A percentile compares a stretch with the other conserved stretches of the same genome.
Conservation (phyloP, 2,113 vertebrate genomes). For the Oophaga pumilio region DNA sequence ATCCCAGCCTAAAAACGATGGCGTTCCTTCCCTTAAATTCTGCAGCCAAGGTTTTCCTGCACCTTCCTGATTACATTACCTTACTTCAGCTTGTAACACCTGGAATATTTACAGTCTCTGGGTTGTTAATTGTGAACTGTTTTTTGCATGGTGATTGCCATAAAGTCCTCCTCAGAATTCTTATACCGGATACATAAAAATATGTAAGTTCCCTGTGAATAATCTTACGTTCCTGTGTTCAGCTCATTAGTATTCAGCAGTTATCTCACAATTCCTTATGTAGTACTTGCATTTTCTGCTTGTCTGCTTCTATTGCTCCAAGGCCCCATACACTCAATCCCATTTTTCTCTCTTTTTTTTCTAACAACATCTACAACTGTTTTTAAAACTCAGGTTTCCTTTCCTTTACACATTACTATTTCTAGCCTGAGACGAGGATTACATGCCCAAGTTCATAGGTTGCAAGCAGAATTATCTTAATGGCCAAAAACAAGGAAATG, state of each 20-base stretch:
- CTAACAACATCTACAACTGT: conserved; percentile 26
- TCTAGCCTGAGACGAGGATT: not conserved
- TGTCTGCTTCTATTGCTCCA: conserved; percentile 47
- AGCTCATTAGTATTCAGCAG: conserved; percentile 37
- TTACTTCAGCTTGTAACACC: no score
- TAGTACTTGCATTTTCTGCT: conserved; percentile 51
- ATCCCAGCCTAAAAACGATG: no score
- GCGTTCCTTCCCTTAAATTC: no score
- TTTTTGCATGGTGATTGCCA: not conserved
- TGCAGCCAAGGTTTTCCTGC: no score
- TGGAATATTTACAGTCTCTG: no score
- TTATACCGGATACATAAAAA: conserved; percentile 17
- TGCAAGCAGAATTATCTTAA: not conserved
- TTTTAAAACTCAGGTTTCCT: conserved; percentile 28
- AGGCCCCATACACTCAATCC: conserved; percentile 34
- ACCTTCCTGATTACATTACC: no score
- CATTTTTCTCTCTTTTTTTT: conserved; percentile 37
- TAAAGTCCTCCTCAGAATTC: not conserved
- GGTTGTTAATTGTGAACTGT: not conserved
- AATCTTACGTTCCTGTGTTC: not conserved
- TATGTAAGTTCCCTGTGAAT: not conserved
- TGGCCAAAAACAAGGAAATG: not conserved
- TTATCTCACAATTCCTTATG: conserved; percentile 23
- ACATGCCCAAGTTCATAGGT: not conserved
- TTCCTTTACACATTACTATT: conserved; percentile 1